Base-by-base conservation (phyloP, 2,797 vertebrate species). In the Momotus momota region DNA sequence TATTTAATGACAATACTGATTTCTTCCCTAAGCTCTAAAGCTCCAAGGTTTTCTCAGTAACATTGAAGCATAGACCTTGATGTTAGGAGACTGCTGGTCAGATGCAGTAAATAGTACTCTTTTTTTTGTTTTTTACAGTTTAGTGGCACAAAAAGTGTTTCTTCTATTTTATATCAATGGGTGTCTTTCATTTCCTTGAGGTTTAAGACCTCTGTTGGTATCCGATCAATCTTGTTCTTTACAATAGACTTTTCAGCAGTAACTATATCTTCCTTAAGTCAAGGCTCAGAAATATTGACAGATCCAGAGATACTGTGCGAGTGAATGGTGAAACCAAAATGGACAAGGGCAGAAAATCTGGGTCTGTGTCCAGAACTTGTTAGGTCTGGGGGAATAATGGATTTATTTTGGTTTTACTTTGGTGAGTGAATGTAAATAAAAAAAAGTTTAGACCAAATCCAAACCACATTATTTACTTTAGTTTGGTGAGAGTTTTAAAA, bases 191-290 rank as follows among this genome's bases (percentile, higher is more conserved):
- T 5, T 93, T 95, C 73, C 48, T 88, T 78, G 57, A 65, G 40
- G 19, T 86, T 93, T 91, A 81, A 77, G 52, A 73, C n/a, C 41
- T 90, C 66, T 77, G 51, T 48, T 61, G 45, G 69, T 74, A 77
- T 90, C 77, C 89, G 75, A 94, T 79, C 79, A 89, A 67, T 91
- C 70, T 72, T 73, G 71, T 80, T 64, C 57, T 77, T 94, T 89
- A 88, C 66, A 94, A 88, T 27, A 58, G 55, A 66, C 52, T 95
- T 94, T 91, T 74, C 85, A 70, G 74, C 22, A 70, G 43, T 65
- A 88, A 65, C 81, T 85, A 5, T 25, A 73, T 66, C 41, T 80
- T 87, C 57, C 66, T 89, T 86, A 71, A 90, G 40, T 55, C 66
- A 75, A 77, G 62, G 41, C 35, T 90, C 33, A 61, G 66, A 86